Evolutionary conservation across 2,113 vertebrate genomes (phyloP).

Genomic region (Cyphotilapia sp.): DNA sequence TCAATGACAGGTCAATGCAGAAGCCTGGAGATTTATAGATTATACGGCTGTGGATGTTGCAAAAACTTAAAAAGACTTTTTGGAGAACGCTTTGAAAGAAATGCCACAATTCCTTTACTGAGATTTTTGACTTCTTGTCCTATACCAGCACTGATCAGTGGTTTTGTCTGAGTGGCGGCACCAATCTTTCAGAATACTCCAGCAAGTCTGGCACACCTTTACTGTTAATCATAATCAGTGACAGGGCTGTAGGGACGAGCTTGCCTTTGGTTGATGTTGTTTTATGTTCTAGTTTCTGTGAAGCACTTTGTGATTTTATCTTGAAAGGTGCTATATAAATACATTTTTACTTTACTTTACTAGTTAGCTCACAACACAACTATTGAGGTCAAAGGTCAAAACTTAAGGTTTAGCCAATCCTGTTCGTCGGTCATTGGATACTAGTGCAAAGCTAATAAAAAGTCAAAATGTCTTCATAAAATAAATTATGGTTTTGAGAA

Average conservation of each 20-base stretch:
- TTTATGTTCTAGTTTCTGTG: neutral
- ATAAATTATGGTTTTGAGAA: neutral
- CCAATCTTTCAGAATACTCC: neutral
- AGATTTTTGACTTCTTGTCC: neutral
- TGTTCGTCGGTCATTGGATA: rapidly evolving
- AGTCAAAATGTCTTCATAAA: neutral
- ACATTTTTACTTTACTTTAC: neutral
- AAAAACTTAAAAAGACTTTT: neutral
- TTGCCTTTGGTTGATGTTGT: neutral
- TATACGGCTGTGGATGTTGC: neutral
- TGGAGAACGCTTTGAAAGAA: neutral
- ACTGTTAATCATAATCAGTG: neutral
- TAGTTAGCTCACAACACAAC: neutral
- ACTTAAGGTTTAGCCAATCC: neutral
- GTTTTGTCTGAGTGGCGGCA: neutral
- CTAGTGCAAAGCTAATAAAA: neutral
- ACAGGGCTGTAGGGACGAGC: neutral
- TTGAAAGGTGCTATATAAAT: neutral
- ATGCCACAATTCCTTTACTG: neutral
- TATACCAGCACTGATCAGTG: neutral
- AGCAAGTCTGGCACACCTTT: neutral
- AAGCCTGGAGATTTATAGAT: neutral
- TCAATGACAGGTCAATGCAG: neutral
- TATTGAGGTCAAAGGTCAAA: neutral
- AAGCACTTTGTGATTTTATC: neutral